These are phyloP conservation scores for Baccha elongata DNA, from an alignment of 2,888 invertebrate species.

Conservation along the genomic window DNA sequence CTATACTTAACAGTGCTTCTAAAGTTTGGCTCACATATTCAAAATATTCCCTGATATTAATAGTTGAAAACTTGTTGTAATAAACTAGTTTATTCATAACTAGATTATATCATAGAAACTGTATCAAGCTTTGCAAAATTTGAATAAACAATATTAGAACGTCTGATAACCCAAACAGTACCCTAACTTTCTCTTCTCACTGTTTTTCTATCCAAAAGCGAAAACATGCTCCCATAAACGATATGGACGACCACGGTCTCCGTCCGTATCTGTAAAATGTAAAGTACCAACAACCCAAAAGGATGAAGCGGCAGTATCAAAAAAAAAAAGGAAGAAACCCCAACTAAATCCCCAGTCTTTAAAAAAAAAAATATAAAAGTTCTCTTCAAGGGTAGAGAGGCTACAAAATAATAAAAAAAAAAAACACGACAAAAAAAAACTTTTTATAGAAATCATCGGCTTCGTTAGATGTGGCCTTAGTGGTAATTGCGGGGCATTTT, in stretches of 20 bases:
- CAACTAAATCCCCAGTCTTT: constrained; percentile 39
- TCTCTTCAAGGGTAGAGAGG: constrained; percentile 67
- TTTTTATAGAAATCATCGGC: constrained; percentile 81
- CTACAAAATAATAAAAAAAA: constrained; percentile 34
- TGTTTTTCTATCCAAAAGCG: constrained; percentile 43
- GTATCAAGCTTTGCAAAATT: constrained; percentile 12
- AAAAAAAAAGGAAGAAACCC: constrained; percentile 41
- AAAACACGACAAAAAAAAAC: constrained; percentile 31
- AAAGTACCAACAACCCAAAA: constrained; percentile 58
- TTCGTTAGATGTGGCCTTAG: constrained; percentile 82
- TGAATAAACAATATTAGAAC: background rate
- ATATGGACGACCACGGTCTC: constrained; percentile 57
- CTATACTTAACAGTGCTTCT: too few relatives aligned
- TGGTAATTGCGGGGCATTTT: constrained; percentile 82
- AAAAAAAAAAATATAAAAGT: constrained; percentile 51
- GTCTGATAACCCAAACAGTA: constrained; percentile 6
- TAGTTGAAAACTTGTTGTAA: too few relatives aligned
- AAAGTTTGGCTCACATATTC: too few relatives aligned
- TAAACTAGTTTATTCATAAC: too few relatives aligned
- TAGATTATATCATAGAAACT: too few relatives aligned
- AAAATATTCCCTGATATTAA: too few relatives aligned
- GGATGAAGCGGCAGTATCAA: constrained; percentile 43
- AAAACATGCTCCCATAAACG: constrained; percentile 57
- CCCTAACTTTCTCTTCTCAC: constrained; percentile 43
- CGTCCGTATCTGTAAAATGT: constrained; percentile 69